phyloP scores from a whole-genome alignment of 1,140 invertebrate genomes.

The Drosophila persimilis region DNA sequence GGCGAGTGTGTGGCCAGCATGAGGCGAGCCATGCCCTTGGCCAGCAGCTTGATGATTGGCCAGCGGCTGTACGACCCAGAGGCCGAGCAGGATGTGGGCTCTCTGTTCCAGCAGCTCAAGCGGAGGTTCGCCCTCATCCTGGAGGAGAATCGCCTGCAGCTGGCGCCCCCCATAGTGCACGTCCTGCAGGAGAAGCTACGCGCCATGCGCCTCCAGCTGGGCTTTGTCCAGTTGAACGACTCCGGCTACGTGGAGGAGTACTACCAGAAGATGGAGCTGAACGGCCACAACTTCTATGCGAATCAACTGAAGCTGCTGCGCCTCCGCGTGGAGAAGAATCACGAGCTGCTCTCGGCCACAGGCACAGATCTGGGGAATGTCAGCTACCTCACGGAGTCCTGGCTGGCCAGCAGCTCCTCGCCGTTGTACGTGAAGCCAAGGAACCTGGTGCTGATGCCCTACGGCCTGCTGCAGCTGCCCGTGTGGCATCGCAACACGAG shows the following conservation, averaged over 20 bases:
- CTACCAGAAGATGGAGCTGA: constrained; percentile 51
- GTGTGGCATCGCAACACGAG: constrained; percentile 68
- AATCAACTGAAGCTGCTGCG: constrained; percentile 69
- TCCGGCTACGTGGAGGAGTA: constrained; percentile 49
- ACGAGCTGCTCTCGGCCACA: constrained; percentile 26
- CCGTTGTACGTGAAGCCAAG: constrained; percentile 68
- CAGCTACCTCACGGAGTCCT: constrained; percentile 54
- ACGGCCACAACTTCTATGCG: constrained; percentile 66
- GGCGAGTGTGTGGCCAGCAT: constrained; percentile 71
- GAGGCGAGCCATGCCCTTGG: constrained; percentile 71
- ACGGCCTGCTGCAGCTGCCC: constrained; percentile 66
- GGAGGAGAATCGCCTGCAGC: constrained; percentile 59
- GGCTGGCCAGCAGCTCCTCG: constrained; percentile 66
- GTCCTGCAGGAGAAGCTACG: constrained; percentile 58
- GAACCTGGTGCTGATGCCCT: constrained; percentile 70
- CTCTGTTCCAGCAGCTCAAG: constrained; percentile 52
- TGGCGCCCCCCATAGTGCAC: constrained; percentile 57
- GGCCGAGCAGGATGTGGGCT: constrained; percentile 27
- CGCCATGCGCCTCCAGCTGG: constrained; percentile 63
- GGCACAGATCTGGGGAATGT: constrained; percentile 24
- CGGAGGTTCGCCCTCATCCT: constrained; percentile 57
- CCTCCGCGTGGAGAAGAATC: constrained; percentile 56
- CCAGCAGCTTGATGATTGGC: constrained; percentile 69
- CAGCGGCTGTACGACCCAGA: constrained; percentile 53
- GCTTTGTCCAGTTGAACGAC: constrained; percentile 56